These are phyloP conservation scores for Salvelinus fontinalis DNA, from an alignment of 2,113 vertebrate genomes.

Conservation along the genomic window DNA sequence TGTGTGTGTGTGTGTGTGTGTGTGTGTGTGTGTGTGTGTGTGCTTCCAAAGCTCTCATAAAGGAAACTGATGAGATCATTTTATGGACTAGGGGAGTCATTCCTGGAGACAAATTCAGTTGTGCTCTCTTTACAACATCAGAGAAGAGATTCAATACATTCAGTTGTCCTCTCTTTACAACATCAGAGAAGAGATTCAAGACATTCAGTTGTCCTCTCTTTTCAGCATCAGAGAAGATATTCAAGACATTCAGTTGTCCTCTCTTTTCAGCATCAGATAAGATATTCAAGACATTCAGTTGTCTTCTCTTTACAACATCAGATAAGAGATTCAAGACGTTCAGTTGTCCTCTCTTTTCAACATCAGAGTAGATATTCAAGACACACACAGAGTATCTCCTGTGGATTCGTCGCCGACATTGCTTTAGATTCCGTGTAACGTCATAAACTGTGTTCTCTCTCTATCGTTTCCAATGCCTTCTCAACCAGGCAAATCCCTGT, in stretches of 20 bases:
- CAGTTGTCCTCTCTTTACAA: too few relatives aligned
- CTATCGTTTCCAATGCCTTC: constrained; percentile 43
- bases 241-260: too few relatives aligned
- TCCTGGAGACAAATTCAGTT: constrained; percentile 36
- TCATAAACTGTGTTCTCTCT: constrained; percentile 1
- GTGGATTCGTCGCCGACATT: too few relatives aligned
- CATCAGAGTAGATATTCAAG: constrained; percentile 6
- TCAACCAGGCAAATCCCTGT: constrained; percentile 58
- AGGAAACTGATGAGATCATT: constrained; percentile 56
- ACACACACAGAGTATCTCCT: not conserved
- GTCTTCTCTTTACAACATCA: not conserved
- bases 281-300: constrained; percentile 9
- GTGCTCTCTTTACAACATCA: not conserved
- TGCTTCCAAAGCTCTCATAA: constrained; percentile 42
- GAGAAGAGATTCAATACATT: too few relatives aligned
- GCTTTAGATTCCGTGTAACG: not conserved
- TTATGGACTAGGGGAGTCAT: constrained; percentile 37
- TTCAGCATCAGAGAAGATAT: too few relatives aligned
- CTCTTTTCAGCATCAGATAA: too few relatives aligned
- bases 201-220: too few relatives aligned
- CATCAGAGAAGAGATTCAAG: too few relatives aligned
- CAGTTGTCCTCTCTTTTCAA: not conserved
- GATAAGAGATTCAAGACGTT: too few relatives aligned
- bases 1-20: too few relatives aligned
- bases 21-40: too few relatives aligned